These are phyloP conservation scores for Chaetogeoica ovagalla DNA, from an alignment of 2,888 invertebrate species.

Conservation along the genomic window DNA sequence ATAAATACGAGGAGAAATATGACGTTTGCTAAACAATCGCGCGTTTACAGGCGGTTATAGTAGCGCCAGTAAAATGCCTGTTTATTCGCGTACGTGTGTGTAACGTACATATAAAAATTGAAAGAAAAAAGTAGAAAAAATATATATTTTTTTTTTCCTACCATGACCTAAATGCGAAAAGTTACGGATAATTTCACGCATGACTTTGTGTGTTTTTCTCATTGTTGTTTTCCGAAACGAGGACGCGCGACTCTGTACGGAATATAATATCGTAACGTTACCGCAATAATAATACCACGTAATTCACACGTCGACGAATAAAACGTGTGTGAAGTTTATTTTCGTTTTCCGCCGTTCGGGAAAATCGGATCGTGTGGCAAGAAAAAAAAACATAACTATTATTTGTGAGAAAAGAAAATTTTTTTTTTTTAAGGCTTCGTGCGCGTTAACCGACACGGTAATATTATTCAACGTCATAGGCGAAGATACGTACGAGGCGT, in stretches of 20 bases:
- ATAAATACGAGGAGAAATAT: background rate
- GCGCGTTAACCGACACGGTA: too few relatives aligned
- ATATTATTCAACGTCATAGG: too few relatives aligned
- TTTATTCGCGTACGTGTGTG: too few relatives aligned
- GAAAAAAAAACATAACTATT: background rate
- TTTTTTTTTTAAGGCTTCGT: too few relatives aligned
- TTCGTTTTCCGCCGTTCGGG: background rate
- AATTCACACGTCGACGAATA: background rate
- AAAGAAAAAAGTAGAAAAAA: background rate
- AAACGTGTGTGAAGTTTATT: background rate
- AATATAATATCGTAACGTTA: background rate
- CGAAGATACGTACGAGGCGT: too few relatives aligned
- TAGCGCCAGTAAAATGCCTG: slow-evolving; percentile 4
- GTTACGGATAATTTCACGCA: slow-evolving; percentile 49
- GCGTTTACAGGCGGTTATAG: slow-evolving; percentile 1
- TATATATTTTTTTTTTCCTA: background rate
- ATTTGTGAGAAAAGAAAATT: too few relatives aligned
- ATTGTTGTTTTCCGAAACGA: slow-evolving; percentile 37
- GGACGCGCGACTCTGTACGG: slow-evolving; percentile 13
- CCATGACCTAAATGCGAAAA: slow-evolving; percentile 51
- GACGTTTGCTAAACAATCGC: slow-evolving; percentile 2
- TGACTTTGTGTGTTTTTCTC: slow-evolving; percentile 43
- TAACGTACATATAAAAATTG: background rate
- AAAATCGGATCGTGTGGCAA: background rate
- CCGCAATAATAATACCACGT: background rate